Evolutionary conservation across 2,797 vertebrate species (phyloP).

Genomic region (Sebastes trivittatus): DNA sequence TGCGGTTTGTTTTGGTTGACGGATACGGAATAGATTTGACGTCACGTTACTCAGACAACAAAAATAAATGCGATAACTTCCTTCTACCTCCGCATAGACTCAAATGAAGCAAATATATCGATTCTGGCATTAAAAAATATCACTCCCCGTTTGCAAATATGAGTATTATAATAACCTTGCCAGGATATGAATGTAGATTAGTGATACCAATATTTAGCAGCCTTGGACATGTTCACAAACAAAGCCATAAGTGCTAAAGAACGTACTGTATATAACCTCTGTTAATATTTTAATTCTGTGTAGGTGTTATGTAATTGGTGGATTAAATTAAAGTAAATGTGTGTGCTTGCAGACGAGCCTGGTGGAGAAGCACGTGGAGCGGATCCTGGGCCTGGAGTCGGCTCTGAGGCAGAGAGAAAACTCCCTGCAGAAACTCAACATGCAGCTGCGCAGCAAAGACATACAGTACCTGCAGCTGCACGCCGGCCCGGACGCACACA

Average conservation of each 20-base stretch:
- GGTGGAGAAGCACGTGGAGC: constrained; percentile 94
- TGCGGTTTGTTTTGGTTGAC: too few species aligned
- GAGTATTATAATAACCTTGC: not conserved
- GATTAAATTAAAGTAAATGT: not conserved
- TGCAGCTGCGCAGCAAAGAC: constrained; percentile 89
- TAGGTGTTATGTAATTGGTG: not conserved
- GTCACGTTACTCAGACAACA: too few species aligned
- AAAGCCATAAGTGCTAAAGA: not conserved
- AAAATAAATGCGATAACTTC: too few species aligned
- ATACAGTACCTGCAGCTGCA: constrained; percentile 92
- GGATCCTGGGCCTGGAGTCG: constrained; percentile 92
- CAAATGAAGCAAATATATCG: too few species aligned
- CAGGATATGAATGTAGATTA: not conserved
- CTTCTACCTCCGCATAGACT: too few species aligned
- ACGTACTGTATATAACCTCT: not conserved
- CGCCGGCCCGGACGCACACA: constrained; percentile 82
- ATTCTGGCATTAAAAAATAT: too few species aligned
- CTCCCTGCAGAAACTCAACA: constrained; percentile 88
- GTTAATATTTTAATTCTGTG: not conserved
- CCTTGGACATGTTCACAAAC: not conserved
- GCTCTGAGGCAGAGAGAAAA: constrained; percentile 89
- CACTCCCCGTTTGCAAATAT: not conserved
- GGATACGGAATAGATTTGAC: accelerated
- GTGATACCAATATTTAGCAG: not conserved
- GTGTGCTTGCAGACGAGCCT: constrained; percentile 84